phyloP scores from a whole-genome alignment of 1,140 invertebrate species.

The Heliconius melpomene region DNA sequence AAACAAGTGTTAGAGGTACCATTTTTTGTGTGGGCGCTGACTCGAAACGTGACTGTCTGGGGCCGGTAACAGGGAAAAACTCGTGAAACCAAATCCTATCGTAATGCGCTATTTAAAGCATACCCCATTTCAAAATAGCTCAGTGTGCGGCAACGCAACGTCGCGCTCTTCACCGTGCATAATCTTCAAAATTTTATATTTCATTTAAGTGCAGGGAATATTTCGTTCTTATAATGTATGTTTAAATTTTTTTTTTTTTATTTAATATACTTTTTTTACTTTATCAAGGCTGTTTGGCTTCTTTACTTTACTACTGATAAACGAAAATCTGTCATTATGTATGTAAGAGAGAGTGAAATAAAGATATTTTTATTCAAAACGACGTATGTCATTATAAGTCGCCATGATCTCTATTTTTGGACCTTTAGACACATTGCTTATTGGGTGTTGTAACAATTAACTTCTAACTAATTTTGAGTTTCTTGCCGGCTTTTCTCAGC shows the following conservation, averaged over 20 bases:
- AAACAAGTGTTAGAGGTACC: slow-evolving; percentile 60
- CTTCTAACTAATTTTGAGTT: too few species aligned
- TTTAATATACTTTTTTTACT: background rate
- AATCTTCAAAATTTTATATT: slow-evolving; percentile 79
- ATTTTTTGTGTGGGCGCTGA: slow-evolving; percentile 65
- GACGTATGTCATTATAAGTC: too few species aligned
- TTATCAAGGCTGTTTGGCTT: background rate
- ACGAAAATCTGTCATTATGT: too few species aligned
- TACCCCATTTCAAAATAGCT: slow-evolving; percentile 79
- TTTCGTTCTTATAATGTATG: slow-evolving; percentile 42
- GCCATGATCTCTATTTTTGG: too few species aligned
- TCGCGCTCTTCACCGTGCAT: slow-evolving; percentile 73
- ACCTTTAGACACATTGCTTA: too few species aligned
- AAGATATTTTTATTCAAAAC: too few species aligned
- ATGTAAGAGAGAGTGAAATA: too few species aligned
- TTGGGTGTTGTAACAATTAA: background rate
- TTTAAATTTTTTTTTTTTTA: background rate
- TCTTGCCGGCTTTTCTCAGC: too few species aligned
- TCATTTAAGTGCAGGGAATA: slow-evolving; percentile 64
- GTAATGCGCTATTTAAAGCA: slow-evolving; percentile 81
- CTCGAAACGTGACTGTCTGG: slow-evolving; percentile 59
- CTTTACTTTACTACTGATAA: background rate
- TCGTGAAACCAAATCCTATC: slow-evolving; percentile 80
- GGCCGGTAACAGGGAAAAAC: slow-evolving; percentile 76
- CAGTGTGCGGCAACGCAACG: slow-evolving; percentile 73